Conservation (phyloP, 2,113 vertebrate species). For the Hepsetus odoe region DNA sequence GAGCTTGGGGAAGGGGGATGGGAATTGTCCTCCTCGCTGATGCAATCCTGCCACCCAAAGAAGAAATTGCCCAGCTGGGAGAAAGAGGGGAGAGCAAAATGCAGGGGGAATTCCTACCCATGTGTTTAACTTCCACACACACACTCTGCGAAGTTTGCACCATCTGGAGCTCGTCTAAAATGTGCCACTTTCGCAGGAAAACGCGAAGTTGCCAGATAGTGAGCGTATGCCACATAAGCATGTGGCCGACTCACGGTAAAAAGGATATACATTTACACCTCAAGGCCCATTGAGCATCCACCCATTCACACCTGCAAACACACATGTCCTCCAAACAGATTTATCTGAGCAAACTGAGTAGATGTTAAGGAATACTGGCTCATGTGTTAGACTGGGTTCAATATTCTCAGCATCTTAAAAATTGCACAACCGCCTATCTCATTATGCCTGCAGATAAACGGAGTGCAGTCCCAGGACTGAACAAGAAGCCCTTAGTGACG, state of each 20-base stretch:
- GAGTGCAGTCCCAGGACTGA: background rate
- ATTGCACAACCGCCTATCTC: no score
- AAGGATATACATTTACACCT: background rate
- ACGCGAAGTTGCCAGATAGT: background rate
- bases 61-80: constrained; percentile 54
- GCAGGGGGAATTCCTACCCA: background rate
- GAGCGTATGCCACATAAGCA: background rate
- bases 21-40: constrained; percentile 42
- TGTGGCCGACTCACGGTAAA: background rate
- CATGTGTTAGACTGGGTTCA: no score
- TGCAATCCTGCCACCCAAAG: constrained; percentile 55
- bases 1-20: constrained; percentile 15
- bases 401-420: no score
- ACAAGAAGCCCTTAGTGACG: background rate
- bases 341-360: no score
- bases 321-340: constrained; percentile 26
- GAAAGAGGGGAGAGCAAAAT: background rate
- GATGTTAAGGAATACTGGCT: no score
- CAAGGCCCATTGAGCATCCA: constrained; percentile 3
- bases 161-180: background rate
- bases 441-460: no score
- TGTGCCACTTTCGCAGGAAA: constrained; percentile 21
- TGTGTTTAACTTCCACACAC: constrained; percentile 10
- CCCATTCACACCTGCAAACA: background rate
- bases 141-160: constrained; percentile 31